Evolutionary conservation across 2,888 invertebrate species (phyloP), one percentile per base, ranked within the genome.

Genomic region (Pachycephus smyrnensis): DNA sequence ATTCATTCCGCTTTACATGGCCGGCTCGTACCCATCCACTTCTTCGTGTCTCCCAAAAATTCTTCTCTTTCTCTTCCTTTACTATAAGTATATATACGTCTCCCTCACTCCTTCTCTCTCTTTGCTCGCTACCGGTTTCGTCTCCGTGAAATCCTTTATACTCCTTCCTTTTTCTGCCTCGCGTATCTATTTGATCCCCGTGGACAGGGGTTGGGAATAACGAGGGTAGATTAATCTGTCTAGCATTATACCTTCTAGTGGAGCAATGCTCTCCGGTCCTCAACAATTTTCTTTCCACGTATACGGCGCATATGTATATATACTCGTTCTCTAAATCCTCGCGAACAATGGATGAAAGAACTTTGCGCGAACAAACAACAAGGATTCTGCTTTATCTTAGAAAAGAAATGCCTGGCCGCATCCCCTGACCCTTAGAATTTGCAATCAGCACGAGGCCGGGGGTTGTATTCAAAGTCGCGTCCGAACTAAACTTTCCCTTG

Each of bases 1-100:
- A 90, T 90, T 90, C 90, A 90, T 90, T 90, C 89, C 89, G 87
- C 87, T 89, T 89, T 88, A 88, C 89, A 88, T 88, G 88, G 87
- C 86, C 86, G 84, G 86, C 84, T 87, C 84, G 86, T 86, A 82
- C 86, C 85, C 86, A 84, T 84, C 86, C 85, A 82, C 86, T 83
- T 79, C 83, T 81, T 85, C 77, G 76, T 81, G 76, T 81, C 82
- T 82, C 80, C 77, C 77, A 75, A 85, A 86, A 82, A 82, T 80
- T 81, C 80, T 82, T 73, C 74, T 77, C 80, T 73, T 82, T 79
- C 82, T 77, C 82, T 55, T 55, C 55, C 55, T 55, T 55, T 9
- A 2, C 55, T 55, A 2, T 0, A 1, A 4, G 15, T 23, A 15
- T 40, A 15, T 40, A 23, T 9, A 77, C 78, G 77, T 78, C 80